Conservation (phyloP, 2,888 invertebrate species). For the Acanthosepion esculentum region DNA sequence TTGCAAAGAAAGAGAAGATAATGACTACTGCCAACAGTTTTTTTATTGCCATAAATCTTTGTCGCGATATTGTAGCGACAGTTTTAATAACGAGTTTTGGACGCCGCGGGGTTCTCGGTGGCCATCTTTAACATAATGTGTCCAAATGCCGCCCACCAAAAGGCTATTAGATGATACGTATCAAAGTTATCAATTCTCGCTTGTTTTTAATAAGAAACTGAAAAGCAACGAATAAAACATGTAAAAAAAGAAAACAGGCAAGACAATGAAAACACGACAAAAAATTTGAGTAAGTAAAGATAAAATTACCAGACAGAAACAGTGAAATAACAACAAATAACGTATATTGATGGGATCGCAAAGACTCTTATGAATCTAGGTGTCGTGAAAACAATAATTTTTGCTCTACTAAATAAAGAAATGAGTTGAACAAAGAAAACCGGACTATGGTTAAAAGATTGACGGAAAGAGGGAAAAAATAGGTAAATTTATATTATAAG, state of each 20-base stretch:
- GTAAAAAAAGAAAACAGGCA: neutral
- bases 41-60: neutral
- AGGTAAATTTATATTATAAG: neutral
- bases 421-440: neutral
- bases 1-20: neutral
- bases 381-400: neutral
- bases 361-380: neutral
- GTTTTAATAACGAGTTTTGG: neutral
- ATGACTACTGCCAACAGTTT: neutral
- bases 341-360: neutral
- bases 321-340: neutral
- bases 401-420: neutral
- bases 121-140: neutral
- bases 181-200: neutral
- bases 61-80: slow-evolving; percentile 7
- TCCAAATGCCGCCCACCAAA: neutral
- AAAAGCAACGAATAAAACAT: neutral
- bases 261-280: neutral
- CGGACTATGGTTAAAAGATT: neutral
- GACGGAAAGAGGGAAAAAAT: neutral
- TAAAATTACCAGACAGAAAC: neutral
- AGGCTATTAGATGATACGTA: neutral
- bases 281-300: neutral
- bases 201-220: neutral
- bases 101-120: neutral